These are phyloP conservation scores for Prochilodus magdalenae DNA, from an alignment of 2,113 vertebrate species.

Conservation along the genomic window DNA sequence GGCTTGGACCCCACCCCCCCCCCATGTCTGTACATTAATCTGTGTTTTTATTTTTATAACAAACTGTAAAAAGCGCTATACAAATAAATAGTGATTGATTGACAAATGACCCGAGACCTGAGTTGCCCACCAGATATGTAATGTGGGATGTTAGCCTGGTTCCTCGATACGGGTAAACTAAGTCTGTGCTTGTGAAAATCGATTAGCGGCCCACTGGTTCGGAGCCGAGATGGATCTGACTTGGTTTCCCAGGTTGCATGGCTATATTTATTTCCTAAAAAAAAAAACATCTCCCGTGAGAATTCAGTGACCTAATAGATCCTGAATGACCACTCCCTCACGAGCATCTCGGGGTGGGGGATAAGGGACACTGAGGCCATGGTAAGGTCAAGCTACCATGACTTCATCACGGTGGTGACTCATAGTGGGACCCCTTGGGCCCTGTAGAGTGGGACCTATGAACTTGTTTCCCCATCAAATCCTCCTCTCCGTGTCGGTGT, in stretches of 20 bases:
- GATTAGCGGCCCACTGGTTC: too few relatives aligned
- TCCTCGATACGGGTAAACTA: too few relatives aligned
- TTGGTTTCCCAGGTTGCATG: not conserved
- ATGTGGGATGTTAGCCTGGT: too few relatives aligned
- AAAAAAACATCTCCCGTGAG: slow-evolving; percentile 14
- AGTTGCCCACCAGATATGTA: too few relatives aligned
- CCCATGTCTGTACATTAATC: too few relatives aligned
- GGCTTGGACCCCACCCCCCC: too few relatives aligned
- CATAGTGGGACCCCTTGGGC: slow-evolving; percentile 38
- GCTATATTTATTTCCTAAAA: not conserved
- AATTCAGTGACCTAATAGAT: not conserved
- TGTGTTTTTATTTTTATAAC: too few relatives aligned
- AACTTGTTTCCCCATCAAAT: not conserved
- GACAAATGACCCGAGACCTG: too few relatives aligned
- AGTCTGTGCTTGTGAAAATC: too few relatives aligned
- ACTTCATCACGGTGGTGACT: slow-evolving; percentile 52
- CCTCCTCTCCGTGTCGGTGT: not conserved
- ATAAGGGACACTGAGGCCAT: slow-evolving; percentile 28
- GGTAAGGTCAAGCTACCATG: slow-evolving; percentile 40
- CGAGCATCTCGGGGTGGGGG: not conserved
- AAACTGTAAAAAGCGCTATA: too few relatives aligned
- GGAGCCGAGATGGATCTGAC: not conserved
- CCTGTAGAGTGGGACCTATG: slow-evolving; percentile 12
- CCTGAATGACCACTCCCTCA: not conserved
- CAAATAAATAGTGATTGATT: too few relatives aligned